Evolutionary conservation across 2,797 vertebrate species (phyloP).

Genomic region (Gobio occitaniae): DNA sequence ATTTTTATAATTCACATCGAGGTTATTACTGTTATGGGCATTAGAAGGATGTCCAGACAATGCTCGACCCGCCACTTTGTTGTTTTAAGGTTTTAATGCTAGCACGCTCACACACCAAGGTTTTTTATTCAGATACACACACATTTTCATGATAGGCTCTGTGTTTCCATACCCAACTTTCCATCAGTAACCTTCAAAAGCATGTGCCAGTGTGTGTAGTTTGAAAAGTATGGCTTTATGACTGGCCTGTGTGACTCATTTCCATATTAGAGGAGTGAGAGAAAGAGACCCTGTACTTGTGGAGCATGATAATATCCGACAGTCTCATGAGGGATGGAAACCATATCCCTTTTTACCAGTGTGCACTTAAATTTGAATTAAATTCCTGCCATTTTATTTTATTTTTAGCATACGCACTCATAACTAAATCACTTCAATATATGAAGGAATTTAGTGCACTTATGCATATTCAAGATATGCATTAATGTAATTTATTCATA

Average conservation of each 20-base stretch:
- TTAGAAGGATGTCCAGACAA: constrained; percentile 28
- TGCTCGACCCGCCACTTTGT: constrained; percentile 45
- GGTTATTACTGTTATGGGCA: constrained; percentile 51
- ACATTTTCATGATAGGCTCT: background rate
- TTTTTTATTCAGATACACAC: constrained; percentile 9
- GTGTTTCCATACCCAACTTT: background rate
- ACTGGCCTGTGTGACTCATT: constrained; percentile 68
- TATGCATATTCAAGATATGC: constrained; percentile 24
- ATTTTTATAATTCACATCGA: constrained; percentile 43
- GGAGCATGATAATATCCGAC: constrained; percentile 37
- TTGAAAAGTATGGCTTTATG: constrained; percentile 56
- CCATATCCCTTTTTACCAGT: constrained; percentile 27
- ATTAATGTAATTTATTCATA: constrained; percentile 22
- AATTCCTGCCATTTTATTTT: constrained; percentile 14
- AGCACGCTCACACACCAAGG: background rate
- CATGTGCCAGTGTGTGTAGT: constrained; percentile 35
- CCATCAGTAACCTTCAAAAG: constrained; percentile 52
- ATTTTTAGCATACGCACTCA: constrained; percentile 12
- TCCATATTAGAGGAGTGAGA: constrained; percentile 66
- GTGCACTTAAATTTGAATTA: constrained; percentile 23
- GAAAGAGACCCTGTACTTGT: constrained; percentile 23
- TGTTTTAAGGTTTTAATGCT: constrained; percentile 17
- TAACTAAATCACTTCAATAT: constrained; percentile 12
- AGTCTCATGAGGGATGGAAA: constrained; percentile 16
- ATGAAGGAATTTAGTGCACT: background rate